Evolutionary conservation across 1,140 invertebrate species (phyloP), one percentile per base, ranked within the genome.

Genomic region (Lysiphlebus fabarum): DNA sequence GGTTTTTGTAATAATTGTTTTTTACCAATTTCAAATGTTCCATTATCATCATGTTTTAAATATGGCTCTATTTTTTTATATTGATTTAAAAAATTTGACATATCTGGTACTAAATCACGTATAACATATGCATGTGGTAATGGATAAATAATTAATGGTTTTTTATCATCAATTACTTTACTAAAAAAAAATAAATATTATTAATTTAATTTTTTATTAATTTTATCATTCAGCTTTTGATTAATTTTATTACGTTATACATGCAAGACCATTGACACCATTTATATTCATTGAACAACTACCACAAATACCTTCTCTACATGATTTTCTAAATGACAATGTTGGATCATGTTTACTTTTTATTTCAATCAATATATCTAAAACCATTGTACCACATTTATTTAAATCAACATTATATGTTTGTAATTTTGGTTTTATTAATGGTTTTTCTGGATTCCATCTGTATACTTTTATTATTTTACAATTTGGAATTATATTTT

Each of bases 81-180:
- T 67, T 93, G 92, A 38, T 86, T 79, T 68, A 93, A 91, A 76
- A 95, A 96, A 65, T 92, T 86, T 38, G 80, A 89, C 89, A 95
- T 88, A 72, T 95, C 91, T 37, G 92, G 89, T 11, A 96, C 87
- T 42, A 97, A 77, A 79, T 97, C 94, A 74, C 93, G 91, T 12
- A 95, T 85, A 2, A 96, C 90, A 71, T 94, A 95, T 86, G 94
- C 90, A 69, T 96, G 93, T 7, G 94, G 93, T 41, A 96, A 77
- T 9, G 94, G 94, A 72, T 94, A 91, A 45, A 96, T 86, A 48
- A 89, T 90, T 8, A 85, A 76, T 1, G 83, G 74, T 70, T 90
- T 89, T 17, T 63, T 40, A 61, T 75, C 43, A 5, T 59, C 36
- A 34, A 67, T 44, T 65, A 62, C 64, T 72, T 77, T 70, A 26